phyloP scores from a whole-genome alignment of 35 echinoderm and acorn worm genomes.

The Ophioderma brevispina region DNA sequence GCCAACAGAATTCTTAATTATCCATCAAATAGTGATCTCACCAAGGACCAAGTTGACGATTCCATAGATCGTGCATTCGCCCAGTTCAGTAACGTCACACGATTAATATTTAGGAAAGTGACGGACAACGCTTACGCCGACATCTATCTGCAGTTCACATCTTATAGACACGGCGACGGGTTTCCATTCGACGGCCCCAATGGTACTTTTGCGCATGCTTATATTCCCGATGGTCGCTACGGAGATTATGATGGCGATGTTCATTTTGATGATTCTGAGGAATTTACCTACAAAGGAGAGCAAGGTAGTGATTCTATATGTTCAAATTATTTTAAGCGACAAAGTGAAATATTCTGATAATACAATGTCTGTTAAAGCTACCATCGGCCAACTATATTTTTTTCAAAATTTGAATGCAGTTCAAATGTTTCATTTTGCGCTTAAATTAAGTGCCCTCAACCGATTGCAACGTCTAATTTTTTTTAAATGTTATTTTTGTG shows the following conservation, averaged over 20 bases:
- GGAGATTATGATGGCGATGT: conserved; percentile 86
- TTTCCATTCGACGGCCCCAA: conserved; percentile 84
- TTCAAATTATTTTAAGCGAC: too few species aligned
- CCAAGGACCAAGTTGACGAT: conserved; percentile 62
- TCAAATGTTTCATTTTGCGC: too few species aligned
- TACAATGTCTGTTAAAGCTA: too few species aligned
- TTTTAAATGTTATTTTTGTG: too few species aligned
- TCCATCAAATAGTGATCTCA: conserved; percentile 47
- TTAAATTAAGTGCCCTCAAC: too few species aligned
- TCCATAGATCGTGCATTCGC: conserved; percentile 67
- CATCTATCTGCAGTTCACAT: conserved; percentile 73
- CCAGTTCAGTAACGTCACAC: conserved; percentile 67
- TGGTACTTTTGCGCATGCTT: conserved; percentile 93
- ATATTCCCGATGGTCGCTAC: conserved; percentile 66
- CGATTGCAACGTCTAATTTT: too few species aligned
- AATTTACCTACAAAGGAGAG: conserved; percentile 69
- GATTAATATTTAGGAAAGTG: conserved; percentile 60
- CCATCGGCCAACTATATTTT: too few species aligned
- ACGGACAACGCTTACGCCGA: conserved; percentile 50
- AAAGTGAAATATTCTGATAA: too few species aligned
- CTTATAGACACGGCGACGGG: conserved; percentile 64
- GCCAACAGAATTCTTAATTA: conserved; percentile 49
- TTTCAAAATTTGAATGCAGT: too few species aligned
- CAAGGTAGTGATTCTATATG: too few species aligned
- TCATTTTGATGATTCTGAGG: conserved; percentile 93